Percentiles rank a stretch among this genome's conserved stretches.
phyloP scores from a whole-genome alignment of 2,113 vertebrate species.

The Isichthys henryi region DNA sequence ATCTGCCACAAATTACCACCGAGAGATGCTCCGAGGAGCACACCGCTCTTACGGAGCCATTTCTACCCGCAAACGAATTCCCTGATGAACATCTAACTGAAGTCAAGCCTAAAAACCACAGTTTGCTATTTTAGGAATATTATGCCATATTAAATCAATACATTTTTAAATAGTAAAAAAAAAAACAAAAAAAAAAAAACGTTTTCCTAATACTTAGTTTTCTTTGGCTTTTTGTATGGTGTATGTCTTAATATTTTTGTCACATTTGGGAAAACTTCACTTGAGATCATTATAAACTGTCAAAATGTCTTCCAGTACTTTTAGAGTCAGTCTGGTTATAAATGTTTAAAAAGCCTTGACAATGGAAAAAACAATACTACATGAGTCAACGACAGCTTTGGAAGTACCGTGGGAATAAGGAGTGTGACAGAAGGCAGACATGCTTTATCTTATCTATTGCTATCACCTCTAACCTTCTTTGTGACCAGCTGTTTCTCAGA shows the following conservation, averaged over 20 bases:
- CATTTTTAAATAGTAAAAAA: not conserved
- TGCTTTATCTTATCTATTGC: conserved; percentile 18
- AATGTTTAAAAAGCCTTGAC: not conserved
- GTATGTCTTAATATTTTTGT: not conserved
- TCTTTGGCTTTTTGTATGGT: not conserved
- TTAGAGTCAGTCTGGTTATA: not conserved
- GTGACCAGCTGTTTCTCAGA: conserved; percentile 55
- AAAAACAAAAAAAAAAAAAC: not conserved
- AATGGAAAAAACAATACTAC: not conserved
- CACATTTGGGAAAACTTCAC: not conserved
- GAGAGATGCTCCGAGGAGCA: not conserved
- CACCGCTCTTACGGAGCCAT: not conserved
- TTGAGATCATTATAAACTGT: conserved; percentile 5
- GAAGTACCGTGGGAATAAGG: not conserved
- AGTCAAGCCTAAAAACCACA: not conserved
- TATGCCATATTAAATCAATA: conserved; percentile 3
- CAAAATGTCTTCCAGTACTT: not conserved
- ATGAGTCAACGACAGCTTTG: not conserved
- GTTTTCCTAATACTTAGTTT: not conserved
- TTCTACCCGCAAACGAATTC: not conserved
- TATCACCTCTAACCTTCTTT: conserved; percentile 22
- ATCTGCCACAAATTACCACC: not conserved
- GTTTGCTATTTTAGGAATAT: not conserved
- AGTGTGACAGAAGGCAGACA: not conserved
- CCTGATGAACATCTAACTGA: not conserved